A percentile compares a stretch with the other conserved stretches of the same genome.
These are phyloP conservation scores for Poeciliopsis retropinna DNA, from an alignment of 2,113 vertebrate genomes.

Conservation along the genomic window DNA sequence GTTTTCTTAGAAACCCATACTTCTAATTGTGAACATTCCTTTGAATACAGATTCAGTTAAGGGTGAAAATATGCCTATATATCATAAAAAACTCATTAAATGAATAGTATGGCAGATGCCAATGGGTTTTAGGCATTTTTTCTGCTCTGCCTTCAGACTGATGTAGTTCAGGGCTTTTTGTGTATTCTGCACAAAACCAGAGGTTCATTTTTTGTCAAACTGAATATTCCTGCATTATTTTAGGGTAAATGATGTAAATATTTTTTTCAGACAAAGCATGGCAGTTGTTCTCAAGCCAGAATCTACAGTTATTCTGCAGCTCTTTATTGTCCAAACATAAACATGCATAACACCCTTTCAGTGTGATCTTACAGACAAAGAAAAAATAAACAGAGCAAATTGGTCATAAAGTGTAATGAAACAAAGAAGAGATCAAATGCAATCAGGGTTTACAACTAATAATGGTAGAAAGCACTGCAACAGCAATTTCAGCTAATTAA, in stretches of 20 bases:
- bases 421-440: slow-evolving; percentile 31
- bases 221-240: slow-evolving; percentile 8
- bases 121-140: slow-evolving; percentile 2
- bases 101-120: slow-evolving; percentile 1
- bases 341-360: not conserved
- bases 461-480: slow-evolving; percentile 18
- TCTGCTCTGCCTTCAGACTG: slow-evolving; percentile 5
- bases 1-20: slow-evolving; percentile 7
- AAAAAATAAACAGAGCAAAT: slow-evolving; percentile 5
- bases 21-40: not conserved
- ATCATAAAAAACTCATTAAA: slow-evolving; percentile 12
- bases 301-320: not conserved
- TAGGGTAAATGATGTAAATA: not conserved
- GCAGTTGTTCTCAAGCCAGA: not conserved
- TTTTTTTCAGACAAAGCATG: slow-evolving; percentile 4
- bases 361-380: slow-evolving; percentile 16
- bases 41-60: not conserved
- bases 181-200: not conserved
- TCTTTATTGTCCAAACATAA: not conserved
- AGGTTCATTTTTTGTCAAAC: slow-evolving; percentile 3
- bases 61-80: not conserved
- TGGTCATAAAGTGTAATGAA: slow-evolving; percentile 22
- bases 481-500: slow-evolving; percentile 32
- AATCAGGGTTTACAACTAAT: slow-evolving; percentile 30
- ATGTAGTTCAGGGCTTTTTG: not conserved